These are phyloP conservation scores for Willisornis vidua DNA, from an alignment of 2,113 vertebrate genomes.

Conservation along the genomic window DNA sequence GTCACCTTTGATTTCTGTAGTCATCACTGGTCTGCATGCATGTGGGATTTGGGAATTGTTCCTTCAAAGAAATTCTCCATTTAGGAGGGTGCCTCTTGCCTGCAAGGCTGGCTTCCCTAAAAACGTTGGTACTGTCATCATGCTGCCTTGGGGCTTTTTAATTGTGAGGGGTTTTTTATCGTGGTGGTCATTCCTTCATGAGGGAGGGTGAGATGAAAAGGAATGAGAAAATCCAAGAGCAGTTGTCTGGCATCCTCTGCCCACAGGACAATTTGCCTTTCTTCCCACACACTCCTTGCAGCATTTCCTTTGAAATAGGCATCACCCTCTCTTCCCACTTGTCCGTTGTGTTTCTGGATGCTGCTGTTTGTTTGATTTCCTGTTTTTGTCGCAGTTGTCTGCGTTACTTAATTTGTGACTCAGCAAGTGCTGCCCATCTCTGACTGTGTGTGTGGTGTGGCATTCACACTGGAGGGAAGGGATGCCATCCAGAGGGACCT, in stretches of 20 bases:
- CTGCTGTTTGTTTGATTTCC: not conserved
- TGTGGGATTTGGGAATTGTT: not conserved
- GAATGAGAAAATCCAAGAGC: not conserved
- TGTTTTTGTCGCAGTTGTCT: not conserved
- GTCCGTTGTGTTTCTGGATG: not conserved
- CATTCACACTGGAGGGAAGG: not conserved
- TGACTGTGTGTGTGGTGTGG: accelerated
- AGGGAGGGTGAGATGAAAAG: not conserved
- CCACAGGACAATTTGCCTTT: not conserved
- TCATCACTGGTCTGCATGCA: not conserved
- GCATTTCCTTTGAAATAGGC: not conserved
- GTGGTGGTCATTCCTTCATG: not conserved
- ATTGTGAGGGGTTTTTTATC: not conserved
- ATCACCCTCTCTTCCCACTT: not conserved
- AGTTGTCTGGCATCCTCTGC: not conserved
- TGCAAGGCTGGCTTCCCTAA: not conserved
- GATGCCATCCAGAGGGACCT: not conserved
- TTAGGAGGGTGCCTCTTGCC: accelerated
- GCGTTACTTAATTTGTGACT: not conserved
- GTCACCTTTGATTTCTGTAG: not conserved
- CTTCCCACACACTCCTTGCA: not conserved
- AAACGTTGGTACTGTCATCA: accelerated
- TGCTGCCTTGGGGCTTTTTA: not conserved
- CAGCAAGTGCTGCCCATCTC: not conserved
- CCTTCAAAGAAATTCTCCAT: not conserved